Base-by-base conservation (phyloP, 2,113 vertebrate genomes). In the Dunckerocampus dactyliophorus region DNA sequence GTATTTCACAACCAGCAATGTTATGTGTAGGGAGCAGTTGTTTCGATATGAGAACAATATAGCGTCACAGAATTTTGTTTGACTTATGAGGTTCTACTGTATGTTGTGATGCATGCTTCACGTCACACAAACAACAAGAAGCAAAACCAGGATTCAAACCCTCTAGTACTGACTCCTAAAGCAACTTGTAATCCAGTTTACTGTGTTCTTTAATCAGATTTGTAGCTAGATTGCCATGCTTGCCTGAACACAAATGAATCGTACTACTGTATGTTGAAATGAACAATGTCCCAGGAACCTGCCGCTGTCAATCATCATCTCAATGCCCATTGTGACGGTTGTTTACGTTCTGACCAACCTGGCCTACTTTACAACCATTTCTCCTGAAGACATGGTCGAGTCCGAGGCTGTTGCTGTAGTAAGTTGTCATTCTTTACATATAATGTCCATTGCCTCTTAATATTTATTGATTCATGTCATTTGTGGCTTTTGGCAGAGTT, bases 291-390 rank as follows among this genome's bases (percentile, higher is more conserved):
- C 56, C 62, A 90, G 89, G 68, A 90, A 90, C 77, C 65, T 90
- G 59, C 89, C 89, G 2, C 62, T 89, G 79, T 67, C 88, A 53
- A 90, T 90, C 60, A 85, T 90, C 58, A 90, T 90, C 59, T 90
- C 89, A 19, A 88, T 90, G 88, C 89, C 89, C 9, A 87, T 90
- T 52, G 89, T 90, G 50, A 89, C 88, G 1, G 75, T 88, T 52
- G 88, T 90, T 39, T 90, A 90, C 1, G 86, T 90, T n/a, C 74
- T 90, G 61, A 90, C 89, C 76, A 90, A 90, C 81, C 43, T 90
- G 77, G 89, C 89, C 47, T 90, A 90, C 73, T 90, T 90, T 83
- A 90, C 87, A 65, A 90, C 89, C 60, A 87, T 90, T 61, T 72
- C 89, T 6, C 89, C 89, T 28, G 8, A 85, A 19, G 81, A 34